phyloP scores from a whole-genome alignment of 2,797 vertebrate species.

The Eulemur coronatus region DNA sequence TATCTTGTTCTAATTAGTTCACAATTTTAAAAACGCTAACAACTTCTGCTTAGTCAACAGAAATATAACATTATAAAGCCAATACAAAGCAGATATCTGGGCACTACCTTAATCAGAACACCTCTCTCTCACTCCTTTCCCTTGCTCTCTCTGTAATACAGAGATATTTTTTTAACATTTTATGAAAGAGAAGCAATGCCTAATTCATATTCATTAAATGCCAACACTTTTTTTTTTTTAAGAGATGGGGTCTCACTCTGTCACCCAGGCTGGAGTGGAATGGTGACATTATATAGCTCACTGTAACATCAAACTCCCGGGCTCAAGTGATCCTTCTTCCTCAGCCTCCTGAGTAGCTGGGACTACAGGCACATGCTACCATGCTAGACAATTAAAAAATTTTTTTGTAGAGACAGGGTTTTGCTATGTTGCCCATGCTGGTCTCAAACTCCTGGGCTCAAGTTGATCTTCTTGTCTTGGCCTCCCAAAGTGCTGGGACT shows the following conservation, averaged over 20 bases:
- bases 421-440: too few species aligned
- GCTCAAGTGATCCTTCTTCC: too few species aligned
- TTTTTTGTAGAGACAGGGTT: too few species aligned
- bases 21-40: constrained; percentile 45
- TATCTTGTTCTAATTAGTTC: constrained; percentile 17
- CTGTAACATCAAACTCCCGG: too few species aligned
- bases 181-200: constrained; percentile 75
- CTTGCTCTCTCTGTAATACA: not conserved
- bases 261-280: too few species aligned
- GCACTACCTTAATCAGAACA: constrained; percentile 51
- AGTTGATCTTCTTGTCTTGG: too few species aligned
- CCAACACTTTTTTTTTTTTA: constrained; percentile 62
- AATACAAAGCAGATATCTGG: not conserved
- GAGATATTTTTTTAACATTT: constrained; percentile 52
- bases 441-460: too few species aligned
- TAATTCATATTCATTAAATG: constrained; percentile 79
- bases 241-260: too few species aligned
- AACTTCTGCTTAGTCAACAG: constrained; percentile 27
- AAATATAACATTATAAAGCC: constrained; percentile 34
- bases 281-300: too few species aligned
- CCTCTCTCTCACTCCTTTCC: not conserved
- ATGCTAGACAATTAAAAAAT: too few species aligned
- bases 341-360: too few species aligned
- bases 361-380: not conserved
- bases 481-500: too few species aligned